Percentiles rank a stretch among this genome's conserved stretches.
phyloP scores from a whole-genome alignment of 2,888 invertebrate species.

The Formica aserva region DNA sequence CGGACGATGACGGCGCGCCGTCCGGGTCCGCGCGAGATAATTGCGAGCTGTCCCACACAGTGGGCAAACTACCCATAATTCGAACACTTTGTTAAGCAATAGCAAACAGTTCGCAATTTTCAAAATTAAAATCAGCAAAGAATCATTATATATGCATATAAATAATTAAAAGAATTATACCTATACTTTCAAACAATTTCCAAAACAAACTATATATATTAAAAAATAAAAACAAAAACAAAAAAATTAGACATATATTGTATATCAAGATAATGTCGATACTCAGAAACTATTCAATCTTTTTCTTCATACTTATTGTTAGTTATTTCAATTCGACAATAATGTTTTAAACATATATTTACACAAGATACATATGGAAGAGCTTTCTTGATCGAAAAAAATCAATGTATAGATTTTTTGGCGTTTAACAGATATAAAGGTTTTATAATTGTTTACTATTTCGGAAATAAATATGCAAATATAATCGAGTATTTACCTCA shows the following conservation, averaged over 20 bases:
- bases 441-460: not conserved
- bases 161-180: not conserved
- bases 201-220: not conserved
- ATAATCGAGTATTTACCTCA: slow-evolving; percentile 80
- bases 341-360: not conserved
- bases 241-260: not conserved
- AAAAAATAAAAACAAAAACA: not conserved
- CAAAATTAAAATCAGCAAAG: not conserved
- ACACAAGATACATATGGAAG: not conserved
- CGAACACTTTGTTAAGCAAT: not conserved
- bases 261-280: not conserved
- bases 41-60: slow-evolving; percentile 84
- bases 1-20: slow-evolving; percentile 89
- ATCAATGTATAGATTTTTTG: not conserved
- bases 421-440: not conserved
- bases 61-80: slow-evolving; percentile 76
- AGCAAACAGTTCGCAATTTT: not conserved
- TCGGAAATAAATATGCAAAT: not conserved
- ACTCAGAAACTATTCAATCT: not conserved
- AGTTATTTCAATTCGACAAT: not conserved
- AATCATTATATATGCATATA: too few species aligned
- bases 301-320: not conserved
- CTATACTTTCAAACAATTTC: not conserved
- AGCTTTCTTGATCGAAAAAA: not conserved
- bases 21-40: slow-evolving; percentile 90